phyloP scores from a whole-genome alignment of 2,797 vertebrate species.

The Oreochromis mossambicus region DNA sequence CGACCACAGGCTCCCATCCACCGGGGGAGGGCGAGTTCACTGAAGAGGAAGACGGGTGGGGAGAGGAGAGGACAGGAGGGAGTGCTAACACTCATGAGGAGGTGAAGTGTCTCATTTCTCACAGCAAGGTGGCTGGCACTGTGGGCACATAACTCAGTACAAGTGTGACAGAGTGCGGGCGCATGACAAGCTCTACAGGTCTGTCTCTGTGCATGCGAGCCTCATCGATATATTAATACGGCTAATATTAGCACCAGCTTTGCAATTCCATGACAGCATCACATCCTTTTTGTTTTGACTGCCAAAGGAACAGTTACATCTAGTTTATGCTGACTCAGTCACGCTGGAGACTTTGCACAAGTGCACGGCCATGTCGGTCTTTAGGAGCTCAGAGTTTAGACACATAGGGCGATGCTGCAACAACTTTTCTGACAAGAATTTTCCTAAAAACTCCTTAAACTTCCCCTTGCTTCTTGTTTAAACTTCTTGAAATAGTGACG shows the following conservation, averaged over 20 bases:
- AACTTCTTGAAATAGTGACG: background rate
- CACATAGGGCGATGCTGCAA: background rate
- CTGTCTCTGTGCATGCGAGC: background rate
- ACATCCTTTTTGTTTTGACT: background rate
- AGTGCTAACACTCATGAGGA: constrained; percentile 7
- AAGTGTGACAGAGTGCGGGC: background rate
- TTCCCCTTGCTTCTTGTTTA: background rate
- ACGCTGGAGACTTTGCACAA: background rate
- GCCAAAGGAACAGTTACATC: background rate
- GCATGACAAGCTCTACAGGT: background rate
- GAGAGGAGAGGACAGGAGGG: background rate
- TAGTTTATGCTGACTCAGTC: background rate
- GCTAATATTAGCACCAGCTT: background rate
- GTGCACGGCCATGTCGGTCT: background rate
- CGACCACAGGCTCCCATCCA: constrained; percentile 44
- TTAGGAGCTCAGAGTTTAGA: background rate
- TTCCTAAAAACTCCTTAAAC: background rate
- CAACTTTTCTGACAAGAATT: background rate
- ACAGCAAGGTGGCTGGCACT: constrained; percentile 25
- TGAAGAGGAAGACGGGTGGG: background rate
- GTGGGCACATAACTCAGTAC: constrained; percentile 2
- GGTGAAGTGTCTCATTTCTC: constrained; percentile 29
- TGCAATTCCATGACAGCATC: background rate
- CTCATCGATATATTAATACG: background rate
- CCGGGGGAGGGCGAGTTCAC: constrained; percentile 44